These are phyloP conservation scores for Hirudinaria manillensis DNA, from an alignment of 2,888 invertebrate genomes.

Conservation along the genomic window DNA sequence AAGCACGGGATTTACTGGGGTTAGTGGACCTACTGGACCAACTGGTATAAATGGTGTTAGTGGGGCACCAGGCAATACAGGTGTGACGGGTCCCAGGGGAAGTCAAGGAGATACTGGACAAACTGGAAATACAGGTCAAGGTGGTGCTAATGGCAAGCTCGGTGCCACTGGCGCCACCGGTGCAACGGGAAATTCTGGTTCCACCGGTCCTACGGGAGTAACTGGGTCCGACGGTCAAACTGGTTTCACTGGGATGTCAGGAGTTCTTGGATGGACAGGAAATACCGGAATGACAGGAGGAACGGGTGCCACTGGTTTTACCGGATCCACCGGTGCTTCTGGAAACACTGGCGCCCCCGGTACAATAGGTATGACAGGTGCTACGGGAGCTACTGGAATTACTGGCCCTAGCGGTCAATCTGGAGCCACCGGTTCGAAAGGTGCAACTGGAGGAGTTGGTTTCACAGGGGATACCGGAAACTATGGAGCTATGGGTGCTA, in stretches of 20 bases:
- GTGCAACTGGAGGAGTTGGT: neutral
- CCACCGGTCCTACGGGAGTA: neutral
- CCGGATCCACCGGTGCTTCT: neutral
- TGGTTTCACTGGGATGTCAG: conserved; percentile 1
- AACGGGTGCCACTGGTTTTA: conserved; percentile 13
- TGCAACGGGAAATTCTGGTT: neutral
- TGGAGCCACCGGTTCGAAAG: neutral
- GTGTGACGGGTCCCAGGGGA: neutral
- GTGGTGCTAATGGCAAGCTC: neutral
- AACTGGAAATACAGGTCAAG: neutral
- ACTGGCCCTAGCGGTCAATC: neutral
- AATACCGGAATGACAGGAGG: neutral
- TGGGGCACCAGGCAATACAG: conserved; percentile 24
- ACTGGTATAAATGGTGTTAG: conserved; percentile 29
- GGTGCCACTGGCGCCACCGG: neutral
- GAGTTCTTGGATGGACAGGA: conserved; percentile 8
- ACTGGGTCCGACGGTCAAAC: neutral
- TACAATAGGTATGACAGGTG: neutral
- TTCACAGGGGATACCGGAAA: neutral
- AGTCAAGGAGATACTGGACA: conserved; percentile 14
- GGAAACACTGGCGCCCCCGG: conserved; percentile 20
- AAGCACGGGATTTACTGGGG: conserved; percentile 28
- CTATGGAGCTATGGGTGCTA: too few species aligned
- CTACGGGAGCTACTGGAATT: conserved; percentile 2
- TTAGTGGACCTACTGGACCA: conserved; percentile 32